Evolutionary conservation across 2,113 vertebrate genomes (phyloP).

Genomic region (Salvelinus alpinus): DNA sequence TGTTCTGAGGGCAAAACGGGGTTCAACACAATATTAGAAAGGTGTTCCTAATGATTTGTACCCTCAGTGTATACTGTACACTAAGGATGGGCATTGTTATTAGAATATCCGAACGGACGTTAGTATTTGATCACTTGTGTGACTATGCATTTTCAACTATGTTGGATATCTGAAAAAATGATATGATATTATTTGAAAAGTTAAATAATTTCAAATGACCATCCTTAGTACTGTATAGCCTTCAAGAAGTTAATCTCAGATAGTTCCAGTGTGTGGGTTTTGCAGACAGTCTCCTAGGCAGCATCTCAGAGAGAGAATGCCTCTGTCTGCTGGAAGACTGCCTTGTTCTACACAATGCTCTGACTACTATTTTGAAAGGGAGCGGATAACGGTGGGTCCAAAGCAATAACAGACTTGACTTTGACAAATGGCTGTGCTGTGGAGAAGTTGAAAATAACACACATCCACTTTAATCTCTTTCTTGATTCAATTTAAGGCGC

Average conservation of each 20-base stretch:
- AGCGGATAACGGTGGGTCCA: constrained; percentile 96
- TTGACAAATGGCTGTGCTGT: constrained; percentile 98
- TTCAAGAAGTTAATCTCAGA: background rate
- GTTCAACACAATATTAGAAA: too few species aligned
- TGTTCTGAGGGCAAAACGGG: too few species aligned
- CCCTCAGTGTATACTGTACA: too few species aligned
- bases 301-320: constrained; percentile 26
- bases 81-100: too few species aligned
- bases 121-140: too few species aligned
- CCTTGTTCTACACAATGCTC: constrained; percentile 78
- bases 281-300: constrained; percentile 28
- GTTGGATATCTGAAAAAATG: too few species aligned
- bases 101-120: too few species aligned
- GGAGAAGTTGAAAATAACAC: constrained; percentile 98
- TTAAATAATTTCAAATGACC: background rate
- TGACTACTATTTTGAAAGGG: constrained; percentile 97
- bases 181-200: too few species aligned
- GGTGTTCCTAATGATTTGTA: too few species aligned
- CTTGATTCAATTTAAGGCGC: constrained; percentile 98
- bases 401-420: constrained; percentile 99
- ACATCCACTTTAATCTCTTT: constrained; percentile 99
- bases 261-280: background rate
- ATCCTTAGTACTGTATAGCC: background rate
- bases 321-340: constrained; percentile 31
- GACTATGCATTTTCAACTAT: too few species aligned